Conservation (phyloP, 2,888 invertebrate species). For the Eledone cirrhosa region DNA sequence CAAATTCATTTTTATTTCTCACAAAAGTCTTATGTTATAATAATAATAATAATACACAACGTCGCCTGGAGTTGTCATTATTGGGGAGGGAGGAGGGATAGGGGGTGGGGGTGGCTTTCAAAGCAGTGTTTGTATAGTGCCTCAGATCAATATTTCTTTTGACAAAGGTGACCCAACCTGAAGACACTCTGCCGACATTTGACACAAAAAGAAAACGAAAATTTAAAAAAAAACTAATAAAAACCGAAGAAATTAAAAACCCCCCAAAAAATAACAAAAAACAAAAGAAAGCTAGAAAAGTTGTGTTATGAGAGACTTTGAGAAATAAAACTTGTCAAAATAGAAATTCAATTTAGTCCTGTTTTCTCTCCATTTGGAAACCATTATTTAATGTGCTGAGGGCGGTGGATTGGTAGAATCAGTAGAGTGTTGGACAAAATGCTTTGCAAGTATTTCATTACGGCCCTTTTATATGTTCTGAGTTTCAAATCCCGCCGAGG, state of each 20-base stretch:
- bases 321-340: conserved; percentile 26
- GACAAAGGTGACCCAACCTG: conserved; percentile 19
- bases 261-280: no score
- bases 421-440: no score
- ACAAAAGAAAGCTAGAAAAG: background rate
- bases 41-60: no score
- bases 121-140: background rate
- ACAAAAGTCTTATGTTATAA: conserved; percentile 10
- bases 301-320: conserved; percentile 20
- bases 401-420: no score
- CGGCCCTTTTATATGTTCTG: no score
- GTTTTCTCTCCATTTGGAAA: no score
- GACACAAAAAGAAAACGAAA: background rate
- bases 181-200: conserved; percentile 20
- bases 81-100: background rate
- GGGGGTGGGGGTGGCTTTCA: background rate
- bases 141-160: conserved; percentile 19
- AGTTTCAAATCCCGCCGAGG: no score
- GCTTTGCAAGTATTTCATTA: no score
- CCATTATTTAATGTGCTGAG: no score
- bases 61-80: conserved; percentile 10
- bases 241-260: no score
- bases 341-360: background rate
- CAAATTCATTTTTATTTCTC: background rate
- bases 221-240: no score